Base-by-base conservation (phyloP, 2,888 invertebrate species). In the Nemotelus nigrinus region DNA sequence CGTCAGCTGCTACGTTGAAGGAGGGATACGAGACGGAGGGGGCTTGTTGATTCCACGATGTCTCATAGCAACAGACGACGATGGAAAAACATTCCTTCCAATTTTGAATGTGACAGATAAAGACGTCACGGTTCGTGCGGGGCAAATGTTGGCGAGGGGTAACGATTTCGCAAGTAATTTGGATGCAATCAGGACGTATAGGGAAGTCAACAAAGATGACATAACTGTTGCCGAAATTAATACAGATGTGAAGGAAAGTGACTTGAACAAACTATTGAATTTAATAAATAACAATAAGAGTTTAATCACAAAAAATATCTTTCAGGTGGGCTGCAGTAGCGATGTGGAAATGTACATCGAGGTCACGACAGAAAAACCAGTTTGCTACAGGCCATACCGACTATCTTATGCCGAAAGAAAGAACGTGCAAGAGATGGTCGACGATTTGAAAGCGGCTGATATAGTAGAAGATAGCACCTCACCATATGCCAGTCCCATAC, bases 21-120 rank as follows among this genome's bases (percentile, higher is more conserved):
- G 71, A 39, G 71, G 53, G 7, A n/a, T 53, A 6, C 71, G 71
- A 25, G 68, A 45, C n/a, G 43, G 63, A 5, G 50, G 25, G 2
- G 10, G 10, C 6, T 3, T 6, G 3, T 47, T 68, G 7, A 67
- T 67, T 44, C 68, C 68, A n/a, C 25, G 68, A 45, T 71, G 71
- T 44, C 8, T 71, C 4, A 41, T 50, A 8, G 10, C 53, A 6
- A 41, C 71, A 39, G 71, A 71, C 55, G 71, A 71, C n/a, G 7
- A 6, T 39, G 71, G 71, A 71, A 3, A 25, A 3, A 10, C 50
- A 7, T n/a, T n/a, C 4, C 8, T 71, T 41, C 71, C 71, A 3
- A 55, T 71, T 43, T 41, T 71, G n/a, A 71, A 71, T n/a, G 5
- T 71, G n/a, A 43, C 71, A n/a, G 55, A 55, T 7, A 41, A 47